A percentile compares a stretch with the other conserved stretches of the same genome.
Evolutionary conservation across 2,888 invertebrate genomes (phyloP).

Genomic region (Phrixothrix hirtus): DNA sequence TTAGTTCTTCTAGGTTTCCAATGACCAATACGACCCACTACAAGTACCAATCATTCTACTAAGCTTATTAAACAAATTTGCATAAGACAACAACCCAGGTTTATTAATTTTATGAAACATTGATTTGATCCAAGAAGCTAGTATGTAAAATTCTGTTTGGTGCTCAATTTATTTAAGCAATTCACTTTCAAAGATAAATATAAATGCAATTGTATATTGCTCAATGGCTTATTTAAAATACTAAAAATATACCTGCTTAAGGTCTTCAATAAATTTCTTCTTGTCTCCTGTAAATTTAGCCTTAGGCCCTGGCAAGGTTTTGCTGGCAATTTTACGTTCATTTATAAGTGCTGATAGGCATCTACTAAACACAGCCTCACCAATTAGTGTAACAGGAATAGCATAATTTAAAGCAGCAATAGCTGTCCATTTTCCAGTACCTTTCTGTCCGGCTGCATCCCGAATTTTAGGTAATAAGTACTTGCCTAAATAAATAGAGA

Average conservation of each 20-base stretch:
- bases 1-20: too few relatives aligned
- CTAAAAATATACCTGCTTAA: conserved; percentile 75
- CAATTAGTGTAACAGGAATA: conserved; percentile 96
- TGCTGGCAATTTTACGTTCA: conserved; percentile 84
- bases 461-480: conserved; percentile 88
- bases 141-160: too few relatives aligned
- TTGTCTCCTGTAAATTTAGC: conserved; percentile 71
- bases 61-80: too few relatives aligned
- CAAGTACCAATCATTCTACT: too few relatives aligned
- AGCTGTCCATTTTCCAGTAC: conserved; percentile 99
- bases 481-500: conserved; percentile 56
- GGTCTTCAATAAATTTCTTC: conserved; percentile 78
- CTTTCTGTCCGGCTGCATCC: conserved; percentile 97
- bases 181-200: too few relatives aligned
- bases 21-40: too few relatives aligned
- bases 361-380: conserved; percentile 96
- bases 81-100: too few relatives aligned
- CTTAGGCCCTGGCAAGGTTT: conserved; percentile 71
- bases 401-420: conserved; percentile 95
- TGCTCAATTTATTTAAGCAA: too few relatives aligned
- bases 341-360: conserved; percentile 90
- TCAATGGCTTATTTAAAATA: too few relatives aligned
- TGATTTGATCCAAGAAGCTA: too few relatives aligned
- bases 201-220: too few relatives aligned
- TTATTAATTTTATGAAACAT: too few relatives aligned